Percentiles rank a stretch among this genome's conserved stretches.
Conservation (phyloP, 2,888 invertebrate genomes). For the Galerucella nymphaeae region DNA sequence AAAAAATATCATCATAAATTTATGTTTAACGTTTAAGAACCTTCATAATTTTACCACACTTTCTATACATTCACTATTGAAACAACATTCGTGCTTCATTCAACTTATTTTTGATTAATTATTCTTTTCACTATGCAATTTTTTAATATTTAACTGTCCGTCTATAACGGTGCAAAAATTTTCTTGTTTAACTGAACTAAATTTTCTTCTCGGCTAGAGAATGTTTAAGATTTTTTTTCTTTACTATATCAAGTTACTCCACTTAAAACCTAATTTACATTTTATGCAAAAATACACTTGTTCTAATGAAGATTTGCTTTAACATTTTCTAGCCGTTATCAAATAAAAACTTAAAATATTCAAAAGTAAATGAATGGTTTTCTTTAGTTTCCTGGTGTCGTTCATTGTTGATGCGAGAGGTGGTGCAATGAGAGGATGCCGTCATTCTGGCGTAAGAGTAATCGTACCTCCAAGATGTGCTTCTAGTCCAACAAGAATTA, state of each 20-base stretch:
- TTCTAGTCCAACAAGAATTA: slow-evolving; percentile 94
- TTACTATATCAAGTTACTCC: neutral
- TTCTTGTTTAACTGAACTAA: neutral
- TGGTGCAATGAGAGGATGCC: slow-evolving; percentile 98
- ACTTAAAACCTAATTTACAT: neutral
- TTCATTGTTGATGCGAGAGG: slow-evolving; percentile 99
- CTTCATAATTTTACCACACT: neutral
- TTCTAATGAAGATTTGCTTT: neutral
- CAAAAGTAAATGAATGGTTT: slow-evolving; percentile 7
- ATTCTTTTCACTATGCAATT: slow-evolving; percentile 1
- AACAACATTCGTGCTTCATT: neutral
- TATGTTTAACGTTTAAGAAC: neutral
- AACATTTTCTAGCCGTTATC: slow-evolving; percentile 3
- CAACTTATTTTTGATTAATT: neutral
- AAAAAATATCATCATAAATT: no score
- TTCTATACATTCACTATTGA: neutral
- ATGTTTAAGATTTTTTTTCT: neutral
- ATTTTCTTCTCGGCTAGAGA: neutral
- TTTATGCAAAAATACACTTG: no score
- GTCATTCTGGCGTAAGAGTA: slow-evolving; percentile 96
- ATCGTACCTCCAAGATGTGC: slow-evolving; percentile 97
- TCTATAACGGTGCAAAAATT: neutral
- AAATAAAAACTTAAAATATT: neutral
- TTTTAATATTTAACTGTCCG: neutral
- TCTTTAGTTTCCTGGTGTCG: slow-evolving; percentile 92